Conservation (phyloP, 2,797 vertebrate genomes). For the Hoplostethus mediterraneus region DNA sequence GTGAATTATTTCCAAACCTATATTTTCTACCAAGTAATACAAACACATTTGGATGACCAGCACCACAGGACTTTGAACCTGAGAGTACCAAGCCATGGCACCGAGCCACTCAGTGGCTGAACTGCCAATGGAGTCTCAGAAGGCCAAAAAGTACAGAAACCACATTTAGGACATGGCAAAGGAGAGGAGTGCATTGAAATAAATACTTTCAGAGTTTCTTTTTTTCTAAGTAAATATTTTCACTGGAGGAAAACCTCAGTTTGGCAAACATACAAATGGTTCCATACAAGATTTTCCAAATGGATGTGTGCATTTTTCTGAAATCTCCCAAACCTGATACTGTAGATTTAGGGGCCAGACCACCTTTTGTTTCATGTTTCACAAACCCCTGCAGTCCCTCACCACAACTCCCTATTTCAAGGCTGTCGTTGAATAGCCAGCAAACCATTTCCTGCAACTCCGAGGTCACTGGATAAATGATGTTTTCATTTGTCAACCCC, state of each 20-base stretch:
- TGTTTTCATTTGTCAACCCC: conserved; percentile 81
- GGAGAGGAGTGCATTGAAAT: conserved; percentile 78
- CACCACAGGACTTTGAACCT: conserved; percentile 50
- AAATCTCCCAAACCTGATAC: conserved; percentile 82
- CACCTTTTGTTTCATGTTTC: conserved; percentile 85
- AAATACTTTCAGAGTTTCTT: conserved; percentile 78
- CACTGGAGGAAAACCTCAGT: conserved; percentile 80
- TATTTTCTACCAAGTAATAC: conserved; percentile 21
- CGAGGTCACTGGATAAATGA: conserved; percentile 81
- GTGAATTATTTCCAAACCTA: neutral
- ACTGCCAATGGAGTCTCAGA: conserved; percentile 63
- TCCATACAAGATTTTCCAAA: conserved; percentile 81
- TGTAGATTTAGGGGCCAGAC: conserved; percentile 77
- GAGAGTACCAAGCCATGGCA: conserved; percentile 50
- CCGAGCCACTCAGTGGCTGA: conserved; percentile 48
- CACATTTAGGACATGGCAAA: conserved; percentile 75
- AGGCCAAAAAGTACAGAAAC: conserved; percentile 75
- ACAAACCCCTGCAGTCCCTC: conserved; percentile 68
- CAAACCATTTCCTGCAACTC: conserved; percentile 82
- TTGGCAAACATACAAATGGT: conserved; percentile 81
- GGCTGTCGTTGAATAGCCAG: conserved; percentile 77
- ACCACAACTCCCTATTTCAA: conserved; percentile 78
- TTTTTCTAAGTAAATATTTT: conserved; percentile 85
- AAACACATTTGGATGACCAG: conserved; percentile 42
- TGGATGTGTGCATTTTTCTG: conserved; percentile 78